Conservation (phyloP, 2,113 vertebrate genomes). For the Ictidomys tridecemlineatus region DNA sequence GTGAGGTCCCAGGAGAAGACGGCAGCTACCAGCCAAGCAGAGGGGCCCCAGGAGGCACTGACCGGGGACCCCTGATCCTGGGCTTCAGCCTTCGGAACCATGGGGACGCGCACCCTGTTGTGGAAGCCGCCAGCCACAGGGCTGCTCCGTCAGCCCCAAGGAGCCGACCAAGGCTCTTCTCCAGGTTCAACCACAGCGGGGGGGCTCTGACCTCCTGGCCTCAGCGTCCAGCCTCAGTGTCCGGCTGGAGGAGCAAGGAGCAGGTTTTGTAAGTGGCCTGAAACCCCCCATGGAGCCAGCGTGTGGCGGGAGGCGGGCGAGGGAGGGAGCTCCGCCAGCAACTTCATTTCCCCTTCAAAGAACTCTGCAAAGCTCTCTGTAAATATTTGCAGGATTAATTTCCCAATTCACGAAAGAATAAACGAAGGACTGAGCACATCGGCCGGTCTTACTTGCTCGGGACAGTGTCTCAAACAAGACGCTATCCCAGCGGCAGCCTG, state of each 20-base stretch:
- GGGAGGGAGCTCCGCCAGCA: accelerated
- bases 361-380: not conserved
- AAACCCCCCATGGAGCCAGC: accelerated
- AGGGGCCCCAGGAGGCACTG: accelerated
- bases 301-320: not conserved
- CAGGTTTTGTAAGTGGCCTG: accelerated
- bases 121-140: accelerated
- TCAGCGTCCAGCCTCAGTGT: accelerated
- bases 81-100: accelerated
- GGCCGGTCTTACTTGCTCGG: accelerated
- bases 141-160: accelerated
- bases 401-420: not conserved
- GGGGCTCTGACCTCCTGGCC: accelerated
- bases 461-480: accelerated
- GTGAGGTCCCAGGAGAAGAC: not conserved
- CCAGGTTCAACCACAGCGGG: accelerated
- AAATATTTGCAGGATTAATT: not conserved
- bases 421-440: accelerated
- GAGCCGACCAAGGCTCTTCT: accelerated
- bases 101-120: accelerated
- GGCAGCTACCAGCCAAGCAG: accelerated
- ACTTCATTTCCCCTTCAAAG: not conserved
- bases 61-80: accelerated
- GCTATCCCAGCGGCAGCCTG: accelerated
- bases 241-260: not conserved